A percentile compares a stretch with the other conserved stretches of the same genome.
phyloP scores from a whole-genome alignment of 35 echinoderm and acorn worm species.

The Heliocidaris tuberculata region DNA sequence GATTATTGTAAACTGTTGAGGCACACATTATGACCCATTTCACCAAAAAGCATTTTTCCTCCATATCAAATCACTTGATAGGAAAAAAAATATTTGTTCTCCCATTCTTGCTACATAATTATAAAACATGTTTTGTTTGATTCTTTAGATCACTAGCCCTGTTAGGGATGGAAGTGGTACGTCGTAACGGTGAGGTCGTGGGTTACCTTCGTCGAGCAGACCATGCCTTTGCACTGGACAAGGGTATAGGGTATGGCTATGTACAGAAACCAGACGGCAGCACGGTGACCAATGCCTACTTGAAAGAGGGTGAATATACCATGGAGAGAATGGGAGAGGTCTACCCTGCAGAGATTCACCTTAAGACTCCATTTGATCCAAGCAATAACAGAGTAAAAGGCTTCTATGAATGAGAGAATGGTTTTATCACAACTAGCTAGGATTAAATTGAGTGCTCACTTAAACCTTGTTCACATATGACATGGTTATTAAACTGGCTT shows the following conservation, averaged over 20 bases:
- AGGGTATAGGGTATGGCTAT: slow-evolving; percentile 86
- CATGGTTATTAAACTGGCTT: too few species aligned
- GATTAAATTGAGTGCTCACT: too few species aligned
- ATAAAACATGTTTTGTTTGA: neutral
- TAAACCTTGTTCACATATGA: too few species aligned
- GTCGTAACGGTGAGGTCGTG: slow-evolving; percentile 78
- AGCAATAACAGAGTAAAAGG: slow-evolving; percentile 84
- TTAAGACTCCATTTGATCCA: slow-evolving; percentile 91
- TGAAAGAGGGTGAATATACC: slow-evolving; percentile 82
- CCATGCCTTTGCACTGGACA: slow-evolving; percentile 69
- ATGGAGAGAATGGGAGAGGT: slow-evolving; percentile 88
- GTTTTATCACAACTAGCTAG: neutral
- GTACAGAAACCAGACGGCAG: slow-evolving; percentile 62
- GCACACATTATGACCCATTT: too few species aligned
- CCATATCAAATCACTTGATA: too few species aligned
- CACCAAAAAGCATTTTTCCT: too few species aligned
- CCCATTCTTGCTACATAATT: too few species aligned
- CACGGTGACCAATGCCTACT: slow-evolving; percentile 74
- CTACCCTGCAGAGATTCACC: slow-evolving; percentile 67
- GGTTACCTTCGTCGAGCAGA: slow-evolving; percentile 79
- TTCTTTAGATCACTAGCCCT: slow-evolving; percentile 46
- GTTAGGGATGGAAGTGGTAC: slow-evolving; percentile 77
- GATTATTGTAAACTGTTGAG: too few species aligned
- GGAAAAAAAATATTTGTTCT: too few species aligned
- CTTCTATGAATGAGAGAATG: slow-evolving; percentile 40